These are phyloP conservation scores for Halocynthia roretzi DNA, from an alignment of 23 tunicate genomes.

Conservation along the genomic window DNA sequence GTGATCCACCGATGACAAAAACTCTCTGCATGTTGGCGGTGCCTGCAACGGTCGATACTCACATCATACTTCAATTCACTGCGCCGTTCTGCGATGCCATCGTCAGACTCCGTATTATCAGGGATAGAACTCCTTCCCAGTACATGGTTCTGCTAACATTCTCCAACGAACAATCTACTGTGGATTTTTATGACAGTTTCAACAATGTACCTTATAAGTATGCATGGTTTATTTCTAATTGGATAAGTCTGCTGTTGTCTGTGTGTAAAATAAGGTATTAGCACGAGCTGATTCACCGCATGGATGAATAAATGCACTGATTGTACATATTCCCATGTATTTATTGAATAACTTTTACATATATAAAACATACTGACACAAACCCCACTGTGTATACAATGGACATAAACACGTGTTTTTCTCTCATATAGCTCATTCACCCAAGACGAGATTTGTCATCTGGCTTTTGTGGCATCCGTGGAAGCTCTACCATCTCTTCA, in stretches of 20 bases:
- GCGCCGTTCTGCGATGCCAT: constrained; percentile 66
- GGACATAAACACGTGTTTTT: too few species aligned
- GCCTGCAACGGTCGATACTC: constrained; percentile 86
- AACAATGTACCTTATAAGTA: constrained; percentile 78
- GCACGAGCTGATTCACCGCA: too few species aligned
- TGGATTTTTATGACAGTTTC: constrained; percentile 42
- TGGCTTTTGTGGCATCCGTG: constrained; percentile 91
- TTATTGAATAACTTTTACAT: too few species aligned
- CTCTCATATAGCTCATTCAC: constrained; percentile 30
- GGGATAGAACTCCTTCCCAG: constrained; percentile 89
- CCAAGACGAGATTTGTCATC: constrained; percentile 76
- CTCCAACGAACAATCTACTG: constrained; percentile 35
- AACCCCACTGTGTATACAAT: too few species aligned
- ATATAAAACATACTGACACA: too few species aligned
- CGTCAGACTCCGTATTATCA: constrained; percentile 48
- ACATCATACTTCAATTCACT: constrained; percentile 52
- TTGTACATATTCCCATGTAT: too few species aligned
- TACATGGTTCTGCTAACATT: constrained; percentile 91
- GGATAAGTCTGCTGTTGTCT: too few species aligned
- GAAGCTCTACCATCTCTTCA: constrained; percentile 54
- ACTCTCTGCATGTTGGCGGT: constrained; percentile 81
- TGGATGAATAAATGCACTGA: too few species aligned
- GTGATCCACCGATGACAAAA: constrained; percentile 51
- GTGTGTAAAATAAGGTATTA: too few species aligned
- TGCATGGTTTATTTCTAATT: neutral